These are phyloP conservation scores for Ecdyonurus torrentis DNA, from an alignment of 2,888 invertebrate species.

Conservation along the genomic window DNA sequence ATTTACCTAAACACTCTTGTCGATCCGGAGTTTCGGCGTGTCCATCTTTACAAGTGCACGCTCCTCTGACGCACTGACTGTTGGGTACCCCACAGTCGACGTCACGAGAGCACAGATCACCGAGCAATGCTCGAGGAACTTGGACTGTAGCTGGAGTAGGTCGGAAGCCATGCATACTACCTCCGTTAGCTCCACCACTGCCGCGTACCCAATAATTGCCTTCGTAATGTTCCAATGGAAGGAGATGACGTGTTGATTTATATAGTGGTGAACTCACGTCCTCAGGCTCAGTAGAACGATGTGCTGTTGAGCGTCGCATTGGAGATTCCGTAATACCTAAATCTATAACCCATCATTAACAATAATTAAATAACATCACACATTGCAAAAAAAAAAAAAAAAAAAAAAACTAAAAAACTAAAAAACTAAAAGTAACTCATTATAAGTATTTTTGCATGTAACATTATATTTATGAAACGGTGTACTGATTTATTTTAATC, in stretches of 20 bases:
- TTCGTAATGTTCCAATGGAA: conserved; percentile 19
- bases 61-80: conserved; percentile 53
- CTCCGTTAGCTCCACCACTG: not conserved
- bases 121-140: conserved; percentile 48
- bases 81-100: conserved; percentile 50
- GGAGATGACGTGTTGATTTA: conserved; percentile 62
- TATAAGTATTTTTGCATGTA: too few relatives aligned
- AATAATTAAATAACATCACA: too few relatives aligned
- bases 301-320: conserved; percentile 49
- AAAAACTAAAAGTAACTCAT: too few relatives aligned
- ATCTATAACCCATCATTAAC: too few relatives aligned
- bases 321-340: conserved; percentile 48
- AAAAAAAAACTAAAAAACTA: too few relatives aligned
- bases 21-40: conserved; percentile 44
- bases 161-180: conserved; percentile 30
- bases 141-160: conserved; percentile 46
- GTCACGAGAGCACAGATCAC: conserved; percentile 56
- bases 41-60: conserved; percentile 56
- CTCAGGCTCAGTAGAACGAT: conserved; percentile 63
- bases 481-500: too few relatives aligned
- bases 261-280: conserved; percentile 49
- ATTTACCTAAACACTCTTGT: conserved; percentile 36
- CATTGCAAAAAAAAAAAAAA: too few relatives aligned
- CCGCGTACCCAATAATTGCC: conserved; percentile 5
- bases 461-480: too few relatives aligned